Evolutionary conservation across 1,140 invertebrate genomes (phyloP).

Genomic region (Drosophila sturtevanti): DNA sequence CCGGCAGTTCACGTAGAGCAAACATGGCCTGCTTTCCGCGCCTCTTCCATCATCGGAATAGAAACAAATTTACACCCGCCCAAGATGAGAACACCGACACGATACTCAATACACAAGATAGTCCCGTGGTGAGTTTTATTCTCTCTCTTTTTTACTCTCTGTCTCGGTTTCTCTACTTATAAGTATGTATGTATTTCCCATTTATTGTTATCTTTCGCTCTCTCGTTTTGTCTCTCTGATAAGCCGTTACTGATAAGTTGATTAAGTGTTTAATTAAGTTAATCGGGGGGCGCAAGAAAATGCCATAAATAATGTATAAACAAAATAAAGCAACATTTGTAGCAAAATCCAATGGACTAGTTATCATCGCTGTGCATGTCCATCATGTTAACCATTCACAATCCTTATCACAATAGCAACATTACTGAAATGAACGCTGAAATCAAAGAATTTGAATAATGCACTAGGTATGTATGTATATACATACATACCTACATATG

Average conservation of each 20-base stretch:
- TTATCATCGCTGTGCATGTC: constrained; percentile 45
- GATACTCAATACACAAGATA: constrained; percentile 72
- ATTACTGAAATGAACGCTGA: constrained; percentile 17
- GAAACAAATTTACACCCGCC: constrained; percentile 77
- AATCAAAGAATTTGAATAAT: constrained; percentile 21
- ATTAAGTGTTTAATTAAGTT: constrained; percentile 76
- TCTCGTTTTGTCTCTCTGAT: constrained; percentile 42
- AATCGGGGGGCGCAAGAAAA: constrained; percentile 44
- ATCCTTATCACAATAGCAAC: constrained; percentile 34
- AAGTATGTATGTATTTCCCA: background rate
- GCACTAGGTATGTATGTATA: background rate
- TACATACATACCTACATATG: background rate
- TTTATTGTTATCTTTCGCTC: constrained; percentile 26
- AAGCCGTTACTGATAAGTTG: constrained; percentile 65
- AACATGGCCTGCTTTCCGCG: constrained; percentile 80
- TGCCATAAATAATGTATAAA: constrained; percentile 52
- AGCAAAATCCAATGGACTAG: constrained; percentile 27
- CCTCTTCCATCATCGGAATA: constrained; percentile 66
- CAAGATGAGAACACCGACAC: constrained; percentile 76
- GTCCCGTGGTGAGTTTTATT: constrained; percentile 72
- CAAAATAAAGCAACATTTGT: constrained; percentile 26
- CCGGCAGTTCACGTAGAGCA: constrained; percentile 9
- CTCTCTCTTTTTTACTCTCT: constrained; percentile 16
- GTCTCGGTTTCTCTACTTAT: constrained; percentile 16
- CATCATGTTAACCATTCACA: constrained; percentile 56